phyloP scores from a whole-genome alignment of 2,888 invertebrate species.

The Cephus rjabovi region DNA sequence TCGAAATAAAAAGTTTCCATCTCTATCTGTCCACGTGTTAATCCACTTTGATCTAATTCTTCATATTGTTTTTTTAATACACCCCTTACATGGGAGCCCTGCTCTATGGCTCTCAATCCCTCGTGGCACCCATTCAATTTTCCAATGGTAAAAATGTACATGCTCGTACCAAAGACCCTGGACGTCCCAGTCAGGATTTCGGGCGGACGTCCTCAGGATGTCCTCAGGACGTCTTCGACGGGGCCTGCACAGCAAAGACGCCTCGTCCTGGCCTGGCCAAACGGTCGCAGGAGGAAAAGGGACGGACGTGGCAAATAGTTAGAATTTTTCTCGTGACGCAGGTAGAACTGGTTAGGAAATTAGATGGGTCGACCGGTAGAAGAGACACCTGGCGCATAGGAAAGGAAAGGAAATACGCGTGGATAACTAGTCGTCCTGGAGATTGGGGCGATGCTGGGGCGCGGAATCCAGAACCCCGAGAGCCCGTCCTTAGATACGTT shows the following conservation, averaged over 20 bases:
- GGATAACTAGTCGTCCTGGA: constrained; percentile 49
- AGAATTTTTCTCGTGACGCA: too few species aligned
- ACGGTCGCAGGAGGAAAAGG: too few species aligned
- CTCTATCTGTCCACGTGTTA: not conserved
- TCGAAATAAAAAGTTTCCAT: not conserved
- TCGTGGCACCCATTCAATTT: too few species aligned
- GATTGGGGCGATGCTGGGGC: constrained; percentile 27
- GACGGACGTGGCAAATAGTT: too few species aligned
- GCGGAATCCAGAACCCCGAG: constrained; percentile 50
- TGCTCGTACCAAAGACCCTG: too few species aligned
- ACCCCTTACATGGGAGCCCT: constrained; percentile 3
- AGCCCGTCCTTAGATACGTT: constrained; percentile 52
- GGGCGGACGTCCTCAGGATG: too few species aligned
- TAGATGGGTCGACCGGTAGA: constrained; percentile 40
- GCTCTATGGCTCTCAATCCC: constrained; percentile 1
- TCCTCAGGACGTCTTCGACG: too few species aligned
- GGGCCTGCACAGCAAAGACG: too few species aligned
- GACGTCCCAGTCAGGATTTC: too few species aligned
- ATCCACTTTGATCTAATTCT: too few species aligned
- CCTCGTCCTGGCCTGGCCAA: too few species aligned
- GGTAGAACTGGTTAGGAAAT: constrained; percentile 4
- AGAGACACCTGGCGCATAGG: constrained; percentile 58
- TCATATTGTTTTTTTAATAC: not conserved
- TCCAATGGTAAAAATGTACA: too few species aligned
- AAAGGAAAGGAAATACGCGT: constrained; percentile 56